Base-by-base conservation (phyloP, 2,797 vertebrate genomes). In the Corythornis leucogaster region DNA sequence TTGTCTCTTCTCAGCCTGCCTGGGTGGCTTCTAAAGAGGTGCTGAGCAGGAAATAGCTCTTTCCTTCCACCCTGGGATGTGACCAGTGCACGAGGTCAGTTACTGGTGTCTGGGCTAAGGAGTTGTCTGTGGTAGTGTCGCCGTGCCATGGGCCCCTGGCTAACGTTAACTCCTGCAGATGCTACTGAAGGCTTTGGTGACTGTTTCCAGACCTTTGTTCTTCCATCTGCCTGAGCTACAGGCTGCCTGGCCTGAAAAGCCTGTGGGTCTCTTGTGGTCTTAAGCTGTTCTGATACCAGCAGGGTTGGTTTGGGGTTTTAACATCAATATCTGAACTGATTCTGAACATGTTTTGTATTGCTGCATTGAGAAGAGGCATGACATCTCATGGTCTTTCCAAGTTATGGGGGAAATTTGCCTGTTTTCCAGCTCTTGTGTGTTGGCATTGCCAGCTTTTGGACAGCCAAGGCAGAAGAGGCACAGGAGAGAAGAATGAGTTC, bases 21-120 rank as follows among this genome's bases (percentile, higher is more conserved):
- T 30, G 26, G 6, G 21, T 51, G 75, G 15, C 67, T 75, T 35
- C 50, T 78, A 5, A 68, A 45, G 63, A 24, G 20, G 19, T 45
- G 48, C 66, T 69, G 71, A 66, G 63, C 54, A 50, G 8, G 51
- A 28, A 61, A 33, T 25, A n/a, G 63, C 63, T 78, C 13, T n/a
- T 45, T 59, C n/a, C 17, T 74, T 10, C 3, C 3, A 8, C 15
- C 8, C 10, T 15, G 30, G 43, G 38, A 15, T 9, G 33, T 1
- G 1, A 21, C 11, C 0, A 0, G 15, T 22, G 31, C 15, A 2
- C 3, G 3, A 58, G n/a, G 20, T 24, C 15, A 3, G 4, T 54
- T 35, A 22, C 9, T 8, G 1, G 45, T 55, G 38, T 61, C 14
- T 0, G 4, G 25, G 48, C 38, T 78, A 74, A 58, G 74, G 42